These are phyloP conservation scores for Drosophila nigromelanica DNA, from an alignment of 1,140 invertebrate genomes.

Conservation along the genomic window DNA sequence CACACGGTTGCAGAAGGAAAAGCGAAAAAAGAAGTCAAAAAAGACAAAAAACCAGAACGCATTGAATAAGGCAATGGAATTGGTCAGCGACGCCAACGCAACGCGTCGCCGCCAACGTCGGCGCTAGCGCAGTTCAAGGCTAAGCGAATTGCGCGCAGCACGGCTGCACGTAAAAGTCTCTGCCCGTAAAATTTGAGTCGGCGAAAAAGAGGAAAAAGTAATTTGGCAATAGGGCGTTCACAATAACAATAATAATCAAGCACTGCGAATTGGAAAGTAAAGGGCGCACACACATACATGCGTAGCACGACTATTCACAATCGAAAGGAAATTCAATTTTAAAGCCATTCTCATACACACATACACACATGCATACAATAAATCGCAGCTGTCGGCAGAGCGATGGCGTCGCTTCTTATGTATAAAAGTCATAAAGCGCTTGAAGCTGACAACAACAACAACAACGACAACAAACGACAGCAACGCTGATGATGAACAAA, in stretches of 20 bases:
- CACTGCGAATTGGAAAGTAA: constrained; percentile 63
- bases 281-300: constrained; percentile 34
- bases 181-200: not conserved
- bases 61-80: constrained; percentile 20
- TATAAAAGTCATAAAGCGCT: constrained; percentile 50
- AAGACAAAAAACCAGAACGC: not conserved
- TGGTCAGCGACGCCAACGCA: constrained; percentile 34
- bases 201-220: constrained; percentile 23
- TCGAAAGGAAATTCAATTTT: constrained; percentile 61
- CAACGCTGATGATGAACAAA: constrained; percentile 30
- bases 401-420: constrained; percentile 13
- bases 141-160: constrained; percentile 39
- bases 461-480: constrained; percentile 6
- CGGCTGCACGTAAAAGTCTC: constrained; percentile 11
- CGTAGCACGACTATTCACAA: constrained; percentile 15
- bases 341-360: constrained; percentile 49
- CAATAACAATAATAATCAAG: constrained; percentile 46
- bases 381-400: constrained; percentile 44
- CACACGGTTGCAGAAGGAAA: constrained; percentile 56
- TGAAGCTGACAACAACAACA: constrained; percentile 24
- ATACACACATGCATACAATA: constrained; percentile 17
- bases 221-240: constrained; percentile 30
- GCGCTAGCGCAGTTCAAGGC: constrained; percentile 50
- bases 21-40: constrained; percentile 36
- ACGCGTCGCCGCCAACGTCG: constrained; percentile 31